Percentiles rank a stretch among this genome's conserved stretches.
Evolutionary conservation across 2,888 invertebrate genomes (phyloP).

Genomic region (Polydrusus tereticollis): DNA sequence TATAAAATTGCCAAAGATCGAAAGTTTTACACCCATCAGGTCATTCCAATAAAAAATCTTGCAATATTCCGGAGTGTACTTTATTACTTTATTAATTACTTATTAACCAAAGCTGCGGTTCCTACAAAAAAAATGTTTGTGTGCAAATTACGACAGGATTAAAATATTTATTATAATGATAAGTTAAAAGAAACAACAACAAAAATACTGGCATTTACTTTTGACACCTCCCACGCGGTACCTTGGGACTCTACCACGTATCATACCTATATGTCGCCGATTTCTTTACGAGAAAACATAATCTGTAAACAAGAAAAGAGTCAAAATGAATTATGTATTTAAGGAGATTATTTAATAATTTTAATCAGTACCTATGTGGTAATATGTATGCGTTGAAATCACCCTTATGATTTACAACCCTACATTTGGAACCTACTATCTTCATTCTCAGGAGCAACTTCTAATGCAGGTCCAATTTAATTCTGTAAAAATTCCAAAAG

Average conservation of each 20-base stretch:
- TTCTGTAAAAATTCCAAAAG: too few relatives aligned
- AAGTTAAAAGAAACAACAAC: neutral
- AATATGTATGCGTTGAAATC: too few relatives aligned
- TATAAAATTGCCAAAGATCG: conserved; percentile 22
- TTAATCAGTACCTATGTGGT: too few relatives aligned
- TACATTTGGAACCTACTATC: too few relatives aligned
- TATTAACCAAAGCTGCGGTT: neutral
- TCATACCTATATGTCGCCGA: neutral
- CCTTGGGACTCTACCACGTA: neutral
- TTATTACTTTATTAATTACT: neutral
- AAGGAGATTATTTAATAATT: too few relatives aligned
- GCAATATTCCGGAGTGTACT: conserved; percentile 13
- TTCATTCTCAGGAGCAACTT: too few relatives aligned
- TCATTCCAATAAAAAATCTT: conserved; percentile 12
- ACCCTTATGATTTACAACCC: too few relatives aligned
- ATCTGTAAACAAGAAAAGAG: neutral
- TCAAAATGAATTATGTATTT: too few relatives aligned
- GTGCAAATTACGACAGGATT: neutral
- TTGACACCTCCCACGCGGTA: conserved; percentile 9
- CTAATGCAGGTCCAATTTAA: too few relatives aligned
- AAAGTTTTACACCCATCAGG: conserved; percentile 18
- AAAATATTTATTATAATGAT: neutral
- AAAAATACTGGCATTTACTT: conserved; percentile 37
- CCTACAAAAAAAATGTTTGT: neutral
- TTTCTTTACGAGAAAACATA: neutral